Evolutionary conservation across 2,797 vertebrate genomes (phyloP).

Genomic region (Coreius guichenoti): DNA sequence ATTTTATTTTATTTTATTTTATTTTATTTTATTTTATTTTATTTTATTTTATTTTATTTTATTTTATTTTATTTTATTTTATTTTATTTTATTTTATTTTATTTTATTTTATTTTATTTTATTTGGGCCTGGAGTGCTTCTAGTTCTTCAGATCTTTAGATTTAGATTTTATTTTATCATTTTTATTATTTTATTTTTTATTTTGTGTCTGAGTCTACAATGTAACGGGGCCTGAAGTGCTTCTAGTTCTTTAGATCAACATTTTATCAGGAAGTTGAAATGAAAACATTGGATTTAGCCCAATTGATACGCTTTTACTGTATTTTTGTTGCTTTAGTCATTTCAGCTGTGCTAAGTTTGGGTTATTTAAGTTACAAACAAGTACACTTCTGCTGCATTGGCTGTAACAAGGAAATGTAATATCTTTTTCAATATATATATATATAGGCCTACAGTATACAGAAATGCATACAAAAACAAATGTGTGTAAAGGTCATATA

Average conservation of each 20-base stretch:
- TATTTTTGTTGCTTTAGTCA: background rate
- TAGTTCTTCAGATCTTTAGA: too few relatives aligned
- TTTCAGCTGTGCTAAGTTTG: background rate
- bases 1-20: too few relatives aligned
- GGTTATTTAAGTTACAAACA: background rate
- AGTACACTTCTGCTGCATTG: background rate
- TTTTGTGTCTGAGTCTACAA: too few relatives aligned
- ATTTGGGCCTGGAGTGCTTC: too few relatives aligned
- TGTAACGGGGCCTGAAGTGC: background rate
- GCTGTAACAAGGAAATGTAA: background rate
- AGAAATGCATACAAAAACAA: background rate
- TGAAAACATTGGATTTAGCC: background rate
- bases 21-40: too few relatives aligned
- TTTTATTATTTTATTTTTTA: background rate
- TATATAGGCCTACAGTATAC: background rate
- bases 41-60: too few relatives aligned
- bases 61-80: too few relatives aligned
- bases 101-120: too few relatives aligned
- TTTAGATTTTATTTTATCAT: too few relatives aligned
- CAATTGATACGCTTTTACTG: background rate
- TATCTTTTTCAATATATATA: background rate
- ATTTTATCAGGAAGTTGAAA: too few relatives aligned
- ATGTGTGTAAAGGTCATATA: background rate
- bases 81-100: too few relatives aligned
- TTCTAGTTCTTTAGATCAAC: background rate